Evolutionary conservation across 1,140 invertebrate species (phyloP).

Genomic region (Drosophila sulfurigaster): DNA sequence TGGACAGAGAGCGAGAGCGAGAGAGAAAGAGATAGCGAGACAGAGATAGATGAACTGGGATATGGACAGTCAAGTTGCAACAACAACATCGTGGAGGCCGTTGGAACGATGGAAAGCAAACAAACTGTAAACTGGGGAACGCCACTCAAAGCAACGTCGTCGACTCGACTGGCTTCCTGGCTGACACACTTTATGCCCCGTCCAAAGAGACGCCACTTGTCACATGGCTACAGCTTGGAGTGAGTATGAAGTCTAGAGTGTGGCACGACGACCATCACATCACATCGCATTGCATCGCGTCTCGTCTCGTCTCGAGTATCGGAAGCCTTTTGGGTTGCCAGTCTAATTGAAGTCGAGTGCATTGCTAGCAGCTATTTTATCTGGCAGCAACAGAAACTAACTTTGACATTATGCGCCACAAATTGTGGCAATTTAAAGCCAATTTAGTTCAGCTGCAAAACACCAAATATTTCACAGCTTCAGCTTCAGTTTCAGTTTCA

Average conservation of each 20-base stretch:
- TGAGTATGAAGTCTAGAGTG: background rate
- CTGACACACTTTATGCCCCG: conserved; percentile 73
- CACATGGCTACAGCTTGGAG: conserved; percentile 2
- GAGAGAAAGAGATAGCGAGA: conserved; percentile 6
- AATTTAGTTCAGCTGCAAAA: conserved; percentile 41
- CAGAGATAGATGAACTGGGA: conserved; percentile 25
- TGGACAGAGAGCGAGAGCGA: conserved; percentile 13
- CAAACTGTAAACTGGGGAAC: conserved; percentile 58
- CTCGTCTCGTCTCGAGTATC: conserved; percentile 21
- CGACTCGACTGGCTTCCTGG: conserved; percentile 56
- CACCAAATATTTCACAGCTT: conserved; percentile 53
- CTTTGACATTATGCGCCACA: conserved; percentile 80
- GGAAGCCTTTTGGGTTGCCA: conserved; percentile 62
- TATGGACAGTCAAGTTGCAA: conserved; percentile 38
- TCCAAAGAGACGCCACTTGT: conserved; percentile 45
- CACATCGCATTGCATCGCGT: no score
- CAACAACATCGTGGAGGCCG: conserved; percentile 36
- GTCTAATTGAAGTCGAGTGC: conserved; percentile 76
- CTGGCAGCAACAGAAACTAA: conserved; percentile 52
- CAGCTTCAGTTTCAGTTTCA: conserved; percentile 2
- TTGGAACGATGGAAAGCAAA: conserved; percentile 52
- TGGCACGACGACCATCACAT: background rate
- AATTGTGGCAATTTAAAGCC: conserved; percentile 62
- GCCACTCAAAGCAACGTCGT: conserved; percentile 67
- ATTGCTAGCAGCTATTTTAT: conserved; percentile 59